A percentile compares a stretch with the other conserved stretches of the same genome.
Evolutionary conservation across 2,113 vertebrate species (phyloP).

Genomic region (Agapornis roseicollis): DNA sequence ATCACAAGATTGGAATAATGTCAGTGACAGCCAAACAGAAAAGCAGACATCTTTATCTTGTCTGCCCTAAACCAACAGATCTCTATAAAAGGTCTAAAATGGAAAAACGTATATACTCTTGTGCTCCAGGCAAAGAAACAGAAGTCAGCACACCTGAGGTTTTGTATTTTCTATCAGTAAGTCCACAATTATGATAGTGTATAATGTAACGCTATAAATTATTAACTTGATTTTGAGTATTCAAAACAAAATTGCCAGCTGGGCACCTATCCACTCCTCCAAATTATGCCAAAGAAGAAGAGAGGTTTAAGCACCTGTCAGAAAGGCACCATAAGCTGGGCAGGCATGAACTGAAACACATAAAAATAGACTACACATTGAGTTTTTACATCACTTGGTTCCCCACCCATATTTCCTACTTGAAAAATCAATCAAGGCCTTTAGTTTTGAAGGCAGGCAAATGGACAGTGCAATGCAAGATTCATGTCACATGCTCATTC

Average conservation of each 20-base stretch:
- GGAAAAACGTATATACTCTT: background rate
- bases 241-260: background rate
- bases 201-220: background rate
- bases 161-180: background rate
- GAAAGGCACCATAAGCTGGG: background rate
- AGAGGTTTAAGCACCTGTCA: background rate
- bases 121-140: background rate
- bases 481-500: background rate
- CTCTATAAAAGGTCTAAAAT: background rate
- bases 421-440: slow-evolving; percentile 10
- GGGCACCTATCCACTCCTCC: background rate
- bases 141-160: background rate
- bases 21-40: background rate
- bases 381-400: background rate
- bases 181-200: background rate
- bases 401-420: background rate
- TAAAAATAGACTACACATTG: background rate
- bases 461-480: background rate
- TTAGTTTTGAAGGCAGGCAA: background rate
- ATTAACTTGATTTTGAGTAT: background rate
- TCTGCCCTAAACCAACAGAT: background rate
- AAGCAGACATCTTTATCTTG: background rate
- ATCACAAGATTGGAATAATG: background rate
- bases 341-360: background rate
- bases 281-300: background rate